Conservation (phyloP, 2,888 invertebrate species). For the Griposia aprilina region DNA sequence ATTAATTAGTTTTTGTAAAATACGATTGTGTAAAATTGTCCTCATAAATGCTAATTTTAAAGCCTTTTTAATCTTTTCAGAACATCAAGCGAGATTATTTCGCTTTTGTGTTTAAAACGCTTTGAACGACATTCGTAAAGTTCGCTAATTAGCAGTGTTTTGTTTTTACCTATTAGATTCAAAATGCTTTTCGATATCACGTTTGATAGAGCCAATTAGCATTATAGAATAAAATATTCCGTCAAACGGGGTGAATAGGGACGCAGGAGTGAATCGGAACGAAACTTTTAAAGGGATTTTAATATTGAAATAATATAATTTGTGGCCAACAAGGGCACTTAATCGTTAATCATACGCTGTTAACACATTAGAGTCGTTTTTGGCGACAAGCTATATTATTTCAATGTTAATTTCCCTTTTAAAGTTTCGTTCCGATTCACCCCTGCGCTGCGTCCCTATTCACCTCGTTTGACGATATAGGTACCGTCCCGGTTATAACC, state of each 20-base stretch:
- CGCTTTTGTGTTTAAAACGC: not conserved
- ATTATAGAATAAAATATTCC: not conserved
- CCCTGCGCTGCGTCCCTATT: too few species aligned
- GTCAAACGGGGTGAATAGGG: too few species aligned
- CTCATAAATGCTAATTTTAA: constrained; percentile 10
- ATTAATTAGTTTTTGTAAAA: not conserved
- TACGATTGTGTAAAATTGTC: not conserved
- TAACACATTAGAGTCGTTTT: too few species aligned
- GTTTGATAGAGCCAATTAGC: not conserved
- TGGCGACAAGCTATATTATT: too few species aligned
- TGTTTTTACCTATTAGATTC: not conserved
- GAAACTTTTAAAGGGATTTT: too few species aligned
- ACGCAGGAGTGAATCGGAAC: too few species aligned
- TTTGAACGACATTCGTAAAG: constrained; percentile 4
- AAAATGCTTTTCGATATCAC: constrained; percentile 3
- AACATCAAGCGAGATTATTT: not conserved
- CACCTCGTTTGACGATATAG: too few species aligned
- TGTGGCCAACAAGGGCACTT: too few species aligned
- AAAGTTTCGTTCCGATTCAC: too few species aligned
- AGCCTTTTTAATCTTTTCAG: constrained; percentile 6
- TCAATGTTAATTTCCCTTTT: too few species aligned
- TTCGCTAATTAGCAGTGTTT: constrained; percentile 4
- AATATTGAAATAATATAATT: too few species aligned
- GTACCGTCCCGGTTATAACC: not conserved
- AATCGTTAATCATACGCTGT: too few species aligned